phyloP scores from a whole-genome alignment of 1,140 invertebrate species.

The Calephelis virginiensis region DNA sequence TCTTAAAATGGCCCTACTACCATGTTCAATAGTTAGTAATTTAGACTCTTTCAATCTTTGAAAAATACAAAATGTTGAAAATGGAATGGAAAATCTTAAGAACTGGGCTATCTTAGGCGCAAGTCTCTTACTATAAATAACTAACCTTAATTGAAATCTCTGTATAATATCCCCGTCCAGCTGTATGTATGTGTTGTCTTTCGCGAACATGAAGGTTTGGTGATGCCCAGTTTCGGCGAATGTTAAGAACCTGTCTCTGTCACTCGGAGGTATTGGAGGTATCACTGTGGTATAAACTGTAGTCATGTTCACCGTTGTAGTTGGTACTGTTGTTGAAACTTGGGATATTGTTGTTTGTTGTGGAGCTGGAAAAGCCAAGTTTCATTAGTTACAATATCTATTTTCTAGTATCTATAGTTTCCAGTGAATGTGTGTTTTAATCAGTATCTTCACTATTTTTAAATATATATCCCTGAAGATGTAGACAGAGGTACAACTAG shows the following conservation, averaged over 20 bases:
- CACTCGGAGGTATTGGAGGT: constrained; percentile 83
- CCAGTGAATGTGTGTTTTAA: too few species aligned
- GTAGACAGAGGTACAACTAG: too few species aligned
- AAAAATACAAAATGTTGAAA: too few species aligned
- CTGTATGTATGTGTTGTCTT: constrained; percentile 92
- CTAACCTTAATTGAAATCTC: constrained; percentile 89
- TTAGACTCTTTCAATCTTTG: too few species aligned
- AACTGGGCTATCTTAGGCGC: too few species aligned
- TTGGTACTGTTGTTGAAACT: constrained; percentile 42
- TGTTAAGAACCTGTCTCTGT: constrained; percentile 86
- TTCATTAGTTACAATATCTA: background rate
- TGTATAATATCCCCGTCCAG: constrained; percentile 91
- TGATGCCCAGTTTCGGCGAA: constrained; percentile 89
- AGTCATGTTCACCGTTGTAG: constrained; percentile 52
- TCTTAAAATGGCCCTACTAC: too few species aligned
- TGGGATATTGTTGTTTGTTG: constrained; percentile 53
- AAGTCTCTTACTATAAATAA: background rate
- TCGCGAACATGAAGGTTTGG: constrained; percentile 91
- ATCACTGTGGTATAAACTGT: constrained; percentile 62
- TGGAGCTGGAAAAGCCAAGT: constrained; percentile 32
- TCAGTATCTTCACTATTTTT: too few species aligned
- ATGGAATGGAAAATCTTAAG: too few species aligned
- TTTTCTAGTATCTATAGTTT: too few species aligned
- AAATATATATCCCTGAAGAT: too few species aligned
- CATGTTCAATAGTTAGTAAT: too few species aligned